phyloP scores from a whole-genome alignment of 2,888 invertebrate genomes.

The Thera britannica region DNA sequence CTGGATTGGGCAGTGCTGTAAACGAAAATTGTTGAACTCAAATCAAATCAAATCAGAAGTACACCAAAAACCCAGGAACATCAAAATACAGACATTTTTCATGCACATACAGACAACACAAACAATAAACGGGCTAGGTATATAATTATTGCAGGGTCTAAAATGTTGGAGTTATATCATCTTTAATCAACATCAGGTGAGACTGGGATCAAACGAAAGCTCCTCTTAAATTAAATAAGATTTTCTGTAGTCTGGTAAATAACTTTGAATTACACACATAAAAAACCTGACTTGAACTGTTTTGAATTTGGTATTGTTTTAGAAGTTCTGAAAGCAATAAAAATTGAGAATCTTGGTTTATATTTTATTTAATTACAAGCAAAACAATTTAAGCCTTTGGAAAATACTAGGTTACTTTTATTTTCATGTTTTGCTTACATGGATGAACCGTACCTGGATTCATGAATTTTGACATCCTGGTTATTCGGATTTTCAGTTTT shows the following conservation, averaged over 20 bases:
- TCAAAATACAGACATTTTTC: conserved; percentile 14
- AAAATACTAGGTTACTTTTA: not conserved
- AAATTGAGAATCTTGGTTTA: not conserved
- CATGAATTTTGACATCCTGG: conserved; percentile 62
- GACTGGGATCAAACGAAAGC: too few species aligned
- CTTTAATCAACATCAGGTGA: not conserved
- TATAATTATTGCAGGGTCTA: not conserved
- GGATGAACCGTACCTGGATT: conserved; percentile 68
- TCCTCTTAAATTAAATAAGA: too few species aligned
- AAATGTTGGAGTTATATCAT: not conserved
- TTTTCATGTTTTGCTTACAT: conserved; percentile 18
- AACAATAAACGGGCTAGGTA: conserved; percentile 3
- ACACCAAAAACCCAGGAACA: not conserved
- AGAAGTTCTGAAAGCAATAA: not conserved
- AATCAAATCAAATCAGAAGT: not conserved
- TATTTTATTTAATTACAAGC: not conserved
- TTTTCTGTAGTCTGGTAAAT: too few species aligned
- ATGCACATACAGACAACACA: conserved; percentile 29
- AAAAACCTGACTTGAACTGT: too few species aligned
- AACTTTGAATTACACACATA: too few species aligned
- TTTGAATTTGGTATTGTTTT: too few species aligned
- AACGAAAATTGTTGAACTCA: conserved; percentile 35
- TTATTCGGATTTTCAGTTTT: conserved; percentile 70
- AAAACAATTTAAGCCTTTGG: not conserved
- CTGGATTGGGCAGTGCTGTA: conserved; percentile 86